Evolutionary conservation across 2,113 vertebrate species (phyloP).

Genomic region (Serranochromis macrocephalus): DNA sequence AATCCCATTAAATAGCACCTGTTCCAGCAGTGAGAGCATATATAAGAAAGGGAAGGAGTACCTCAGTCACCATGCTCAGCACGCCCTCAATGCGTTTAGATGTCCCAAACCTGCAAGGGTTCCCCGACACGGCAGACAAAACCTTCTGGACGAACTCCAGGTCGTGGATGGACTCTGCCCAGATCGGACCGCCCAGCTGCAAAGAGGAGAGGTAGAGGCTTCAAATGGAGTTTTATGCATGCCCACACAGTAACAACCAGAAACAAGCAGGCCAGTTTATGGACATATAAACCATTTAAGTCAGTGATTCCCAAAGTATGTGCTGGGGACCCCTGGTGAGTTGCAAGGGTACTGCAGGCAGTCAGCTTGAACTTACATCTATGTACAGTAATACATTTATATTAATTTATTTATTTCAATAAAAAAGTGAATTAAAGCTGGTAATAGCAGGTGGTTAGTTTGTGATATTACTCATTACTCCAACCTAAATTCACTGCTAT

Average conservation of each 20-base stretch:
- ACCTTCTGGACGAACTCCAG: conserved; percentile 74
- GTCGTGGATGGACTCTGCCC: conserved; percentile 86
- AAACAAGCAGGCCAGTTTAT: neutral
- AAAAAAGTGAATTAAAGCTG: neutral
- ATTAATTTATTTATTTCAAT: neutral
- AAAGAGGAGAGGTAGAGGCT: neutral
- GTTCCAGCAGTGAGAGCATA: neutral
- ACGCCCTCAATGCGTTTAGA: conserved; percentile 81
- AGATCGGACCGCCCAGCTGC: conserved; percentile 84
- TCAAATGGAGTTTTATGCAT: neutral
- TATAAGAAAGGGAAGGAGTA: conserved; percentile 3
- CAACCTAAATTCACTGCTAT: neutral
- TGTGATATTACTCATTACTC: neutral
- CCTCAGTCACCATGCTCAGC: conserved; percentile 86
- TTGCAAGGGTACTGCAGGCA: neutral
- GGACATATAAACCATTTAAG: neutral
- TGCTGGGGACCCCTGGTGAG: neutral
- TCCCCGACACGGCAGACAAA: conserved; percentile 72
- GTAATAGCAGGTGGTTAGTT: neutral
- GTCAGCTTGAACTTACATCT: neutral
- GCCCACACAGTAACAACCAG: neutral
- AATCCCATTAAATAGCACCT: neutral
- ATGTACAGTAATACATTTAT: neutral
- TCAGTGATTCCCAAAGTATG: neutral
- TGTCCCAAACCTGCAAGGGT: conserved; percentile 78